Evolutionary conservation across 37 sponge, comb jelly and placozoan species (phyloP), one percentile per base, ranked within the genome.

Genomic region (Geodia barretti): DNA sequence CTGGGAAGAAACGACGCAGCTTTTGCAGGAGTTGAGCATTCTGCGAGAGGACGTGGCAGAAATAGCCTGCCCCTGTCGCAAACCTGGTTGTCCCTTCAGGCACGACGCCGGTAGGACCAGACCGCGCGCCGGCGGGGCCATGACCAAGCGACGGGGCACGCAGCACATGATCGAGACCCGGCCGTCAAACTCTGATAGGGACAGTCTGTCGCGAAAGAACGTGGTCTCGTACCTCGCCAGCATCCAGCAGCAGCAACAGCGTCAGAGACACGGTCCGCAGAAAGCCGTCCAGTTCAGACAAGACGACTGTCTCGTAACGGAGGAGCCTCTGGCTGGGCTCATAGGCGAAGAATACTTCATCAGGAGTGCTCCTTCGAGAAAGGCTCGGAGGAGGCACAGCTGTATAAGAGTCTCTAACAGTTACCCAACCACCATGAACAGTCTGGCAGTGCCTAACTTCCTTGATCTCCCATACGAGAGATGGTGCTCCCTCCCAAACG

Each of bases 11-110:
- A 47, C 54, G 11, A 47, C 54, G 54, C 54, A 14, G 7, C 79
- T 85, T 2, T 21, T 85, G 47, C 60, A 78, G 31, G 79, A 85
- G n/a, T 37, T 73, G 1, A 37, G 70, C 17, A 5, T 64, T 35
- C 62, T 85, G 35, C 59, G 73, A 60, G 35, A 39, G 37, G 79
- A 43, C 1, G 75, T 78, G 34, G 47, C 61, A 24, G 30, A 62
- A 0, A 62, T 85, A 32, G 0, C 47, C 61, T 85, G 86, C 38
- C 31, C 11, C 38, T 85, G 86, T 78, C 78, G 32, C 28, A 30
- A 78, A 33, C 73, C 86, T 20, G 54, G 62, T 28, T 85, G 86
- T 37, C 86, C 86, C 23, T 85, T 85, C 73, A 68, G 39, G 71
- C 32, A 21, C 8, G n/a, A n/a, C n/a, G n/a, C n/a, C n/a, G n/a